phyloP scores from a whole-genome alignment of 2,888 invertebrate species.

The Tenodera sinensis region DNA sequence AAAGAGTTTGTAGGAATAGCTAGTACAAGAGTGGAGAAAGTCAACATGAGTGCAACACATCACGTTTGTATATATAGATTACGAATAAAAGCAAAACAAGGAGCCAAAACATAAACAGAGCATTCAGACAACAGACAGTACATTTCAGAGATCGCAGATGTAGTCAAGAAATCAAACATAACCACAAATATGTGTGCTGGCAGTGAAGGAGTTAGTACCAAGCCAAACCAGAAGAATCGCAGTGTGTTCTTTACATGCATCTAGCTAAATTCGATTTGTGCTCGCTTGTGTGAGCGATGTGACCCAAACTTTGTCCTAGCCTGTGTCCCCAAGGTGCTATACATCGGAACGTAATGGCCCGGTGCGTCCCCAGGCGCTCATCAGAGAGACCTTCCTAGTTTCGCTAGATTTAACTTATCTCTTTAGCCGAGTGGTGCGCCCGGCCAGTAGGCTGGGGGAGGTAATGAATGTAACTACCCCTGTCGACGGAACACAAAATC shows the following conservation, averaged over 20 bases:
- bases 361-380: background rate
- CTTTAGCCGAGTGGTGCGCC: background rate
- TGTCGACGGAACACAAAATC: background rate
- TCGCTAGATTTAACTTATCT: constrained; percentile 18
- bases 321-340: constrained; percentile 19
- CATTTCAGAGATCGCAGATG: no score
- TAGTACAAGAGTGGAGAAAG: no score
- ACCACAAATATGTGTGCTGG: no score
- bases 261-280: background rate
- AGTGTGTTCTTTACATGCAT: background rate
- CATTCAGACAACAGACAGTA: no score
- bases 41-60: no score
- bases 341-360: constrained; percentile 23
- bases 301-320: constrained; percentile 9
- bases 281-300: background rate
- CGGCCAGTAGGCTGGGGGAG: background rate
- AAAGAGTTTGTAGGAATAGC: no score
- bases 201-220: no score
- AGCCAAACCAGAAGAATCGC: background rate
- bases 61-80: no score
- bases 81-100: no score
- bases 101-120: no score
- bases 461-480: background rate
- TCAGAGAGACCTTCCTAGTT: constrained; percentile 6
- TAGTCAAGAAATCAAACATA: no score